These are phyloP conservation scores for Ips typographus DNA, from an alignment of 1,140 invertebrate genomes.

Conservation along the genomic window DNA sequence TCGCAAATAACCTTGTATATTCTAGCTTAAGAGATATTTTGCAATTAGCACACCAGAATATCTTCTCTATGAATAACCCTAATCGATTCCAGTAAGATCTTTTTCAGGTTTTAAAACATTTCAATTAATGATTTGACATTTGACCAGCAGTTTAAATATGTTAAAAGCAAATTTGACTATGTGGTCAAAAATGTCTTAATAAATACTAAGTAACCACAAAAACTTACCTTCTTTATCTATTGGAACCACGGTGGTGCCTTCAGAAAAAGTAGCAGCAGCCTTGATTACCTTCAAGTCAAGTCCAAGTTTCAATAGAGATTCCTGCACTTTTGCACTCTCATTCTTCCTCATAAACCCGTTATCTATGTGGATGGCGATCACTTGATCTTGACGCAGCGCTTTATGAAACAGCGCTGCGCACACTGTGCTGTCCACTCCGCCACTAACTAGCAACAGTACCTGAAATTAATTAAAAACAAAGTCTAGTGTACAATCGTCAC, in stretches of 20 bases:
- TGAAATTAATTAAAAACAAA: slow-evolving; percentile 7
- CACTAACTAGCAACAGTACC: slow-evolving; percentile 87
- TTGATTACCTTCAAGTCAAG: slow-evolving; percentile 78
- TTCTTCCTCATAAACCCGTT: slow-evolving; percentile 99
- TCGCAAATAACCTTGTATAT: too few species aligned
- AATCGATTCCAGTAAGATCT: too few species aligned
- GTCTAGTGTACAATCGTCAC: too few species aligned
- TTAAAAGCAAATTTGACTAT: too few species aligned
- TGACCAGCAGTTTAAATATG: too few species aligned
- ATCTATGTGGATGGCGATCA: slow-evolving; percentile 97
- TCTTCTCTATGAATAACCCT: too few species aligned
- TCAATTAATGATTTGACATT: too few species aligned
- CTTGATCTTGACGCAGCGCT: slow-evolving; percentile 85
- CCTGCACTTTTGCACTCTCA: slow-evolving; percentile 76
- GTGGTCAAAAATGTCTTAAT: too few species aligned
- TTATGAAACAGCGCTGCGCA: slow-evolving; percentile 93
- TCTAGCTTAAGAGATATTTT: too few species aligned
- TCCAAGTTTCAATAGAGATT: slow-evolving; percentile 63
- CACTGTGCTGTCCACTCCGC: slow-evolving; percentile 98
- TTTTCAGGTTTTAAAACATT: too few species aligned
- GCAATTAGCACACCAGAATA: too few species aligned
- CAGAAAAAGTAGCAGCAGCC: slow-evolving; percentile 27
- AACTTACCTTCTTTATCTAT: slow-evolving; percentile 57
- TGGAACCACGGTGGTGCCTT: slow-evolving; percentile 76
- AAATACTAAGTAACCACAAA: neutral